phyloP scores from a whole-genome alignment of 1,140 invertebrate species.

The Phthorimaea operculella region DNA sequence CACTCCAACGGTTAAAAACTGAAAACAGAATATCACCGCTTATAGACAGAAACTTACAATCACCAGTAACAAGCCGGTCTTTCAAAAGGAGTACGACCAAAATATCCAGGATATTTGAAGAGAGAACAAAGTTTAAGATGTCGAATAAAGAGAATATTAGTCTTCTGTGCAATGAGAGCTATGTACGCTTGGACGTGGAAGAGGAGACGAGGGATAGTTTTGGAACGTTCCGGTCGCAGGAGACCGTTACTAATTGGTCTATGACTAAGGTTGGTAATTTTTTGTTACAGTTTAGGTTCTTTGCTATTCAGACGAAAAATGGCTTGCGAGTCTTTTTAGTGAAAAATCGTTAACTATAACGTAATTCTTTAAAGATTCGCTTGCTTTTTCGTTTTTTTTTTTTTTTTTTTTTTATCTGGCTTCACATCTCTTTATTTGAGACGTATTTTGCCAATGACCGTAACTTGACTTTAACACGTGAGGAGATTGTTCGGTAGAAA shows the following conservation, averaged over 20 bases:
- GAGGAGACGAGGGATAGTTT: slow-evolving; percentile 52
- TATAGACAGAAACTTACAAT: slow-evolving; percentile 10
- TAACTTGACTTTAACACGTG: too few relatives aligned
- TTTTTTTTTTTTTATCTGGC: too few relatives aligned
- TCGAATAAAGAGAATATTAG: slow-evolving; percentile 42
- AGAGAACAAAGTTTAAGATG: slow-evolving; percentile 47
- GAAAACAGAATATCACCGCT: slow-evolving; percentile 4
- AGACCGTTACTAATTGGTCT: slow-evolving; percentile 34
- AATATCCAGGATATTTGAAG: slow-evolving; percentile 46
- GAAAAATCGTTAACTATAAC: too few relatives aligned
- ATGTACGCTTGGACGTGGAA: slow-evolving; percentile 41
- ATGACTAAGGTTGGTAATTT: slow-evolving; percentile 38
- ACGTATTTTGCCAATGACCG: too few relatives aligned
- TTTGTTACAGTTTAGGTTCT: too few relatives aligned
- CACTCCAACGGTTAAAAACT: background rate
- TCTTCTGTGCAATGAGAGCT: slow-evolving; percentile 28
- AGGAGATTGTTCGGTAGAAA: too few relatives aligned
- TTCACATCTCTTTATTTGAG: too few relatives aligned
- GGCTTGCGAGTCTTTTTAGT: too few relatives aligned
- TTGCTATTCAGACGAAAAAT: too few relatives aligned
- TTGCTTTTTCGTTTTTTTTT: too few relatives aligned
- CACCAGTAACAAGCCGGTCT: slow-evolving; percentile 22
- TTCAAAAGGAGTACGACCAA: slow-evolving; percentile 30
- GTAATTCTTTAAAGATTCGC: too few relatives aligned
- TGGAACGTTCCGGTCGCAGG: slow-evolving; percentile 24